Evolutionary conservation across 2,797 vertebrate species (phyloP).

Genomic region (Argentina silus): DNA sequence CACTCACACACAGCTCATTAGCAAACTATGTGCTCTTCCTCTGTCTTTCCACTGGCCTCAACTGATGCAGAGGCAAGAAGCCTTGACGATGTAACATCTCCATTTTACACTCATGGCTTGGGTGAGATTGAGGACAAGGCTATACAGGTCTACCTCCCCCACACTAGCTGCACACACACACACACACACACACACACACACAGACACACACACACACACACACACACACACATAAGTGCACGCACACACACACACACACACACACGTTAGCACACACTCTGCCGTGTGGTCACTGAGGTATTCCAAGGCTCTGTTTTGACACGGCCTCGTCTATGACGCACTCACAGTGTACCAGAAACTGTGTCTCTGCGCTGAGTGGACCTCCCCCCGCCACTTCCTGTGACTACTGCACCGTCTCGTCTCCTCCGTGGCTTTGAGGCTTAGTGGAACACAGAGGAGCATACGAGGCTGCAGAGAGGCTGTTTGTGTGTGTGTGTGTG

Average conservation of each 20-base stretch:
- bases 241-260: neutral
- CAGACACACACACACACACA: neutral
- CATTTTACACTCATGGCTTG: conserved; percentile 60
- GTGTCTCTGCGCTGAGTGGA: conserved; percentile 28
- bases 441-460: conserved; percentile 73
- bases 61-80: conserved; percentile 37
- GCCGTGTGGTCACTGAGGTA: conserved; percentile 62
- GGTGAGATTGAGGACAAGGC: conserved; percentile 50
- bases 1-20: conserved; percentile 72
- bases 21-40: conserved; percentile 68
- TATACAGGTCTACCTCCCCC: neutral
- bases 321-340: conserved; percentile 73
- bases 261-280: conserved; percentile 36
- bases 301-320: conserved; percentile 68
- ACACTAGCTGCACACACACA: conserved; percentile 12
- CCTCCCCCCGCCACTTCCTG: conserved; percentile 79
- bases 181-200: neutral
- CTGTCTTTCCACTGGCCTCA: conserved; percentile 33
- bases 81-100: conserved; percentile 58
- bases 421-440: conserved; percentile 71
- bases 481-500: conserved; percentile 30
- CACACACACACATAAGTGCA: conserved; percentile 11
- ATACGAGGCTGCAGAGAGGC: conserved; percentile 68
- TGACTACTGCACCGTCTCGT: conserved; percentile 39
- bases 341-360: conserved; percentile 69